phyloP scores from a whole-genome alignment of 2,888 invertebrate species.

The Apodemia mormo region DNA sequence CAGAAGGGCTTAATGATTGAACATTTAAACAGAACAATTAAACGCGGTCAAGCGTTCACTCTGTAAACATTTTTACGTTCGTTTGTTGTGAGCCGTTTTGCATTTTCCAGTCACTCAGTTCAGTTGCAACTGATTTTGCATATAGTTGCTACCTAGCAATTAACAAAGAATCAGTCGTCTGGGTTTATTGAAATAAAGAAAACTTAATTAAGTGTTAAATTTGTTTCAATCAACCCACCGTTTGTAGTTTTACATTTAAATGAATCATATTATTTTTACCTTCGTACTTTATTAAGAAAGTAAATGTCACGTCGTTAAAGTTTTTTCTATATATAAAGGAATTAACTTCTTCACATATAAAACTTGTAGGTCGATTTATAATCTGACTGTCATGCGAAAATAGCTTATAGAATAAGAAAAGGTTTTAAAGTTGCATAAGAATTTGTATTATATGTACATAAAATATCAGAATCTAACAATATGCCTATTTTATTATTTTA shows the following conservation, averaged over 20 bases:
- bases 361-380: too few species aligned
- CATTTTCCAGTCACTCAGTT: conserved; percentile 49
- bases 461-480: too few species aligned
- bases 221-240: conserved; percentile 40
- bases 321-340: too few species aligned
- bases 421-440: too few species aligned
- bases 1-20: conserved; percentile 50
- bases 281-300: not conserved
- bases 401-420: too few species aligned
- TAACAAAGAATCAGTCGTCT: conserved; percentile 62
- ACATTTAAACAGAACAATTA: conserved; percentile 62
- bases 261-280: conserved; percentile 5
- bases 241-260: conserved; percentile 28
- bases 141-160: conserved; percentile 60
- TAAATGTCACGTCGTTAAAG: not conserved
- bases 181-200: conserved; percentile 65
- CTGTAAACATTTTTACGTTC: conserved; percentile 51
- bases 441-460: too few species aligned
- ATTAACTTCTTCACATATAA: too few species aligned
- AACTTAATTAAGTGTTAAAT: conserved; percentile 58
- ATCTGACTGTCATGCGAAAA: too few species aligned
- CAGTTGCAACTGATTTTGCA: conserved; percentile 56
- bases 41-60: conserved; percentile 56
- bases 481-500: too few species aligned
- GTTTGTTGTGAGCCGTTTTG: conserved; percentile 47